Evolutionary conservation across 2,888 invertebrate genomes (phyloP).

Genomic region (Lathronympha strigana): DNA sequence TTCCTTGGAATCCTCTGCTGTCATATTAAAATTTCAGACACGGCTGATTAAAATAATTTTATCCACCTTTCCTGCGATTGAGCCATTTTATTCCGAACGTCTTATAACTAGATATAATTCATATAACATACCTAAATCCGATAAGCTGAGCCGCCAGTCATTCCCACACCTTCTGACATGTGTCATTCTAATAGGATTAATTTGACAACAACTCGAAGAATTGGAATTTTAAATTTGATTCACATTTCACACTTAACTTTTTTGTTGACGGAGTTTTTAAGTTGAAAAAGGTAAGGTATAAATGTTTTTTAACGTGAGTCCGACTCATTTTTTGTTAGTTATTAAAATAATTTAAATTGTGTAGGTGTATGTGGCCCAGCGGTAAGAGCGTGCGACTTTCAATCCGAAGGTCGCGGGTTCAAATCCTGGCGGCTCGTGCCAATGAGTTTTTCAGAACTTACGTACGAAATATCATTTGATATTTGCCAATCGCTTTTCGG

Average conservation of each 20-base stretch:
- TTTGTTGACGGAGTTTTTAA: slow-evolving; percentile 18
- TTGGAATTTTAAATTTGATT: slow-evolving; percentile 52
- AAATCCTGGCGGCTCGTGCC: no score
- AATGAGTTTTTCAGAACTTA: no score
- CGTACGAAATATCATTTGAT: no score
- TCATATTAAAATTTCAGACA: slow-evolving; percentile 30
- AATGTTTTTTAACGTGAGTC: slow-evolving; percentile 14
- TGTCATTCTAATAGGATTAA: slow-evolving; percentile 73
- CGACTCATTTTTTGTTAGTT: background rate
- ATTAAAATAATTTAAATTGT: background rate
- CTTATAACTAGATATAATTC: slow-evolving; percentile 27
- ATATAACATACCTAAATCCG: slow-evolving; percentile 36
- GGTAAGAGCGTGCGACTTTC: no score
- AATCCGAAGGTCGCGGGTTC: no score
- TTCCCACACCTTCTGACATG: slow-evolving; percentile 51
- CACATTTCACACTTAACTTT: slow-evolving; percentile 50
- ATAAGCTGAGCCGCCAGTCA: slow-evolving; percentile 49
- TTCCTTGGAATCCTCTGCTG: background rate
- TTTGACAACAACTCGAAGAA: slow-evolving; percentile 56
- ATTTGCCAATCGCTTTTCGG: no score
- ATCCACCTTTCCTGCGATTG: slow-evolving; percentile 34
- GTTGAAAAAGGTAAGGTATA: slow-evolving; percentile 19
- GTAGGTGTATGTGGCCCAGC: no score
- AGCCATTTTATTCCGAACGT: slow-evolving; percentile 36
- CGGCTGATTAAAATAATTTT: slow-evolving; percentile 34